Base-by-base conservation (phyloP, 2,113 vertebrate species). In the Thermophis baileyi region DNA sequence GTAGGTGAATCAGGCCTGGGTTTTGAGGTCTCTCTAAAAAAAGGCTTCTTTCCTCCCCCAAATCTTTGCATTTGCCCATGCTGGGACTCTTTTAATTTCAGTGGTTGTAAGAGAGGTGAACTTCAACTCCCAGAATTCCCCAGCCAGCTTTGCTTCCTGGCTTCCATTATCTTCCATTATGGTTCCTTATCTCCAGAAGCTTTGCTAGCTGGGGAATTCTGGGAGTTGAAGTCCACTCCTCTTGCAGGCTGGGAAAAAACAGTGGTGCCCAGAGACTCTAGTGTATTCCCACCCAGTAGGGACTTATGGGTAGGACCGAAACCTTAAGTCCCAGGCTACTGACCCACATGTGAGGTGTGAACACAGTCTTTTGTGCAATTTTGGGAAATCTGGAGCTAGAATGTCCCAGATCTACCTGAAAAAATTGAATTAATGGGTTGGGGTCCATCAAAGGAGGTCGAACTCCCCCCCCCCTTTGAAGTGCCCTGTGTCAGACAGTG, bases 1-100 rank as follows among this genome's bases (percentile, higher is more conserved):
- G 99, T 46, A 93, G 93, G 16, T 96, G 93, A 97, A 81, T 24
- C 20, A 3, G 35, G 18, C 35, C 7, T 44, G 18, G 1, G 18
- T 9, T 60, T 40, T 0, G 6, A 40, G 74, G 74, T 22, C 74
- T 8, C 11, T 69, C 2, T 3, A 40, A 8, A 22, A 40, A 81
- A 81, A 40, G 0, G 35, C 35, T 44, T 81, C 6, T 53, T 20
- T 49, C 74, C 74, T 25, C 35, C 35, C 35, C 74, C 18, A 81
- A 81, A 81, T 44, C 74, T 81, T 81, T 81, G 74, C 16, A 40
- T 81, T 81, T 40, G 6, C 69, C 35, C 35, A 0, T 3, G 2
- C 69, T 9, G 18, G 18, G 74, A 81, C 74, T 81, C 69, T 63
- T 14, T 63, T 14, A 40, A 40, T 6, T 8, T 74, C 74, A 3